phyloP scores from a whole-genome alignment of 1,140 invertebrate genomes.

The Scaptomyza montana region DNA sequence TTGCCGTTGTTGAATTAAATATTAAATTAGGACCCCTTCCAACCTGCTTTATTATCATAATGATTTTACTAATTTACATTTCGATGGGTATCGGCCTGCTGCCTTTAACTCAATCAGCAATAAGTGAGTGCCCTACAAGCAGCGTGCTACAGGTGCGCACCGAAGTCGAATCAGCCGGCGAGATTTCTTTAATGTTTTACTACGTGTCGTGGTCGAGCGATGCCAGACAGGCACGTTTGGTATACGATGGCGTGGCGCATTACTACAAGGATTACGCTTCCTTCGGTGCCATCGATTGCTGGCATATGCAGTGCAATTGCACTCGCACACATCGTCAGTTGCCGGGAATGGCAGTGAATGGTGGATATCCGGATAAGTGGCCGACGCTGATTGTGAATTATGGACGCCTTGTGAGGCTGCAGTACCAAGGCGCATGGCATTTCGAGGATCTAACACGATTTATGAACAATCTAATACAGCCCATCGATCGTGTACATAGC shows the following conservation, averaged over 20 bases:
- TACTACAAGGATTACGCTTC: conserved; percentile 63
- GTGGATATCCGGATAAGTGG: conserved; percentile 74
- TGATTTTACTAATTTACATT: conserved; percentile 33
- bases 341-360: conserved; percentile 52
- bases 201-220: conserved; percentile 78
- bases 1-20: conserved; percentile 33
- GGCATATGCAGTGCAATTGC: conserved; percentile 77
- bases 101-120: conserved; percentile 5
- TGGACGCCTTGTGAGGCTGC: conserved; percentile 52
- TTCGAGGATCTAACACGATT: conserved; percentile 63
- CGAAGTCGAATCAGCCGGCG: conserved; percentile 43
- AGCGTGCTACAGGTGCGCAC: conserved; percentile 54
- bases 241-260: conserved; percentile 63
- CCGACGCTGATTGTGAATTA: conserved; percentile 69
- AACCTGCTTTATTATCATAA: conserved; percentile 13
- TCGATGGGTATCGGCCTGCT: conserved; percentile 24
- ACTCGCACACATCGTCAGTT: conserved; percentile 53
- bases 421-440: conserved; percentile 70
- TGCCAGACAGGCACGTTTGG: conserved; percentile 55
- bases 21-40: conserved; percentile 34
- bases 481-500: conserved; percentile 60
- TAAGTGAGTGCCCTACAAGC: conserved; percentile 62
- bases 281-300: conserved; percentile 72
- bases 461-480: conserved; percentile 65
- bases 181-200: conserved; percentile 72